phyloP scores from a whole-genome alignment of 2,797 vertebrate genomes.

The Eidolon dupreanum region DNA sequence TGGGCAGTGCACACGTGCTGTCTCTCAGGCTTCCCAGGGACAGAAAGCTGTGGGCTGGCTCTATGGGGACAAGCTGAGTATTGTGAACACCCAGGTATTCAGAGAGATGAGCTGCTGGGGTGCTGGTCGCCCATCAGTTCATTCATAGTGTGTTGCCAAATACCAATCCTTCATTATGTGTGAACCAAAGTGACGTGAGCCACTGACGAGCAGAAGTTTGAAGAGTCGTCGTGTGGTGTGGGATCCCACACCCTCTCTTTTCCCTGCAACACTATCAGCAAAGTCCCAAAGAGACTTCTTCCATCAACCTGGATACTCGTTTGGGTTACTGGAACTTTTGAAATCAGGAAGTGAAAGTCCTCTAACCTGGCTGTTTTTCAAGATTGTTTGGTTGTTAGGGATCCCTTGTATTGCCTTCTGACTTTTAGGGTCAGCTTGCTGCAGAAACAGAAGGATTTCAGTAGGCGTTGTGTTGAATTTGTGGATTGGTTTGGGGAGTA shows the following conservation, averaged over 20 bases:
- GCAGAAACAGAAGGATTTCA: not conserved
- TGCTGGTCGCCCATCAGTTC: not conserved
- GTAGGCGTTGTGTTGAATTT: not conserved
- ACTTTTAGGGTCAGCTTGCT: not conserved
- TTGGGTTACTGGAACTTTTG: not conserved
- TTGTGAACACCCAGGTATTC: not conserved
- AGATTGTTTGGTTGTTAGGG: not conserved
- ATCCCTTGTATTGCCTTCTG: not conserved
- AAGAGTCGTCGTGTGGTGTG: not conserved
- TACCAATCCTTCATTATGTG: not conserved
- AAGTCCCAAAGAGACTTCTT: not conserved
- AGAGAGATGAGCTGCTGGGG: not conserved
- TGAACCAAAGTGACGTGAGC: not conserved
- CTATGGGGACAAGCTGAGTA: not conserved
- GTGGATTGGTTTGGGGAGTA: not conserved
- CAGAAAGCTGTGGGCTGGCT: not conserved
- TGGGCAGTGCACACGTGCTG: rapidly evolving
- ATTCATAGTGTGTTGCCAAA: not conserved
- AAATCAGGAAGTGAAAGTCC: not conserved
- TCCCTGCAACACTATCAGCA: not conserved
- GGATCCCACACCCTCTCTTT: not conserved
- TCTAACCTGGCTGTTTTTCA: not conserved
- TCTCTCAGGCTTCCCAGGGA: not conserved
- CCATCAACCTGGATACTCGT: not conserved
- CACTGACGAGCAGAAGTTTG: not conserved